Evolutionary conservation across 1,140 invertebrate genomes (phyloP).

Genomic region (Zaprionus ghesquierei): DNA sequence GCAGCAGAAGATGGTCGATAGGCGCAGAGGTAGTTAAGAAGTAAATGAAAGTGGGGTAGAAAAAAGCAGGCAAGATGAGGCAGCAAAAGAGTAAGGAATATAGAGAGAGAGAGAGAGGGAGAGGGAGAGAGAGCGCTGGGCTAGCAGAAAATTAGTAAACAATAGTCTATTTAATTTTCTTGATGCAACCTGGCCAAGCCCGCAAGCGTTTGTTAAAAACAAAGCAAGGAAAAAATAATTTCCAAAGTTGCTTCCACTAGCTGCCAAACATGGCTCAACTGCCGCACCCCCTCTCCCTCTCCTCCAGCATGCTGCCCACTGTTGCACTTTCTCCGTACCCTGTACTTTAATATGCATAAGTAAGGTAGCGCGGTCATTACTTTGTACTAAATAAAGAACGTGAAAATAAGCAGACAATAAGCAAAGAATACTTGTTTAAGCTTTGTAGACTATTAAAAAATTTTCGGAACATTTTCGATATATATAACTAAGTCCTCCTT

Average conservation of each 20-base stretch:
- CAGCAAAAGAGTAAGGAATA: neutral
- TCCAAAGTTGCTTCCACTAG: constrained; percentile 57
- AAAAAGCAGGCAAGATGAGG: too few species aligned
- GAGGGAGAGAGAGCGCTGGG: neutral
- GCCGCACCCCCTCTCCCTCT: neutral
- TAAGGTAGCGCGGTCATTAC: constrained; percentile 64
- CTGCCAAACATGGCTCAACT: constrained; percentile 5
- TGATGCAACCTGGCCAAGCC: constrained; percentile 4
- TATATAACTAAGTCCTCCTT: too few species aligned
- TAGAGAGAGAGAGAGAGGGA: neutral
- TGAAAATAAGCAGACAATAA: too few species aligned
- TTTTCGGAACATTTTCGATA: too few species aligned
- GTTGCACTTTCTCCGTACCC: constrained; percentile 7
- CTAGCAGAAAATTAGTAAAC: neutral
- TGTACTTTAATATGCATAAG: constrained; percentile 73
- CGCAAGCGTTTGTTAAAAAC: constrained; percentile 39
- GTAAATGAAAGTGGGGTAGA: neutral
- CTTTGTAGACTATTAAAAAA: too few species aligned
- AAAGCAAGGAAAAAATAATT: constrained; percentile 72
- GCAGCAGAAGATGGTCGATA: neutral
- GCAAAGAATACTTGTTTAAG: neutral
- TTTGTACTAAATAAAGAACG: constrained; percentile 39
- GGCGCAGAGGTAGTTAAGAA: neutral
- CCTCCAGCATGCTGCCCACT: neutral
- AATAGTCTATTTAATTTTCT: neutral